phyloP scores from a whole-genome alignment of 2,888 invertebrate genomes.

The Troides oblongomaculatus region DNA sequence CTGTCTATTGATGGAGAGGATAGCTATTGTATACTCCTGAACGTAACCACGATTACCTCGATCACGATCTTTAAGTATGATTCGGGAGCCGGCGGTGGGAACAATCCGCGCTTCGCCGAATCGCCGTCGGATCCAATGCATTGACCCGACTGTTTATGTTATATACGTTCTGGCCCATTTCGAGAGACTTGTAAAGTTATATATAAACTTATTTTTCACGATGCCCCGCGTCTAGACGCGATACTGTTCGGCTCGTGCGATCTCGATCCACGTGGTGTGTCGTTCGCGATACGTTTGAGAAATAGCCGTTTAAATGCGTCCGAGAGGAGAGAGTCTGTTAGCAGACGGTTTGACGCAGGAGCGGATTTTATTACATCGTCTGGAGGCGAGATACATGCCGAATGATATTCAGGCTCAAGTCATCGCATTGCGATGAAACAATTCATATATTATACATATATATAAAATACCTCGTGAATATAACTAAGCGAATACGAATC shows the following conservation, averaged over 20 bases:
- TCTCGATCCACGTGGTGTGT: conserved; percentile 12
- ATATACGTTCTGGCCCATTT: conserved; percentile 44
- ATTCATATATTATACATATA: too few relatives aligned
- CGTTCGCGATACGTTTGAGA: background rate
- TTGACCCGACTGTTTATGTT: conserved; percentile 67
- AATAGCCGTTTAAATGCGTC: conserved; percentile 1
- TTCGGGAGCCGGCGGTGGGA: conserved; percentile 38
- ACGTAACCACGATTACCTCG: conserved; percentile 31
- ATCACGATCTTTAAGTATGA: conserved; percentile 25
- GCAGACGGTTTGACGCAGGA: conserved; percentile 23
- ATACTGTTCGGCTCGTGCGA: conserved; percentile 3
- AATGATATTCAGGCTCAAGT: too few relatives aligned
- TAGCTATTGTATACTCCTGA: too few relatives aligned
- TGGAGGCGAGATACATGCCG: background rate
- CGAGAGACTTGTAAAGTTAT: conserved; percentile 39
- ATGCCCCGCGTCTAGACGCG: conserved; percentile 27
- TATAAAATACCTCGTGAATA: too few relatives aligned
- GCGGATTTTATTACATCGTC: conserved; percentile 17
- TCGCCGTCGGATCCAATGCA: conserved; percentile 45
- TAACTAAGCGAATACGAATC: too few relatives aligned
- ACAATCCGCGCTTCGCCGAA: conserved; percentile 51
- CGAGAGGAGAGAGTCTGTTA: background rate
- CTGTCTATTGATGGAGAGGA: too few relatives aligned
- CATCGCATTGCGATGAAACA: too few relatives aligned
- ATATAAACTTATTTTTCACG: conserved; percentile 33